These are phyloP conservation scores for Pomacea canaliculata DNA, from an alignment of 2,888 invertebrate genomes.

Conservation along the genomic window DNA sequence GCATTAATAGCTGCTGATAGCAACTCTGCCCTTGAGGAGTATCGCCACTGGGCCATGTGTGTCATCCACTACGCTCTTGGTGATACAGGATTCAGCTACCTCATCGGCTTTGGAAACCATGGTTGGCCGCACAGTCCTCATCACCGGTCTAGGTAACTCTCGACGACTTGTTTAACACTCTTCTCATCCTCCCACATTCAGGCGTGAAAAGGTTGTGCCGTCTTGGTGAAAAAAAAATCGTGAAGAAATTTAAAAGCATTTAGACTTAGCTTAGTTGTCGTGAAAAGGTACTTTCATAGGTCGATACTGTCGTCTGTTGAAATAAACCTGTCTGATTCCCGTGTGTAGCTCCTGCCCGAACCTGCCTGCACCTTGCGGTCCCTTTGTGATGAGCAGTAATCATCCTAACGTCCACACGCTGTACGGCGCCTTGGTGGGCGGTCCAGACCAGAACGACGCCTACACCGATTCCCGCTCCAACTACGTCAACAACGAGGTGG, in stretches of 20 bases:
- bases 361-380: conserved; percentile 51
- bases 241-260: too few relatives aligned
- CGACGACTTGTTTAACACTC: not conserved
- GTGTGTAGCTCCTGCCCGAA: conserved; percentile 58
- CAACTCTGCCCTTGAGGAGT: conserved; percentile 32
- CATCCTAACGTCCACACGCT: conserved; percentile 58
- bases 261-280: too few relatives aligned
- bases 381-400: conserved; percentile 40
- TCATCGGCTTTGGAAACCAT: conserved; percentile 45
- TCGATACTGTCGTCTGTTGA: too few relatives aligned
- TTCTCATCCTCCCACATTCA: too few relatives aligned
- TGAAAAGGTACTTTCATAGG: too few relatives aligned
- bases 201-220: too few relatives aligned
- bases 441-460: conserved; percentile 54
- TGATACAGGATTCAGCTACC: conserved; percentile 51
- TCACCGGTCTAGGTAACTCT: conserved; percentile 37
- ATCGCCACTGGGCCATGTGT: conserved; percentile 51
- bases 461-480: conserved; percentile 56
- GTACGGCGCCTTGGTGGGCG: conserved; percentile 64
- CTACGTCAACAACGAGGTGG: conserved; percentile 61
- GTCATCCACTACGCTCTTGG: conserved; percentile 64
- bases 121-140: conserved; percentile 46
- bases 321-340: not conserved
- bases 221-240: too few relatives aligned
- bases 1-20: conserved; percentile 53